Base-by-base conservation (phyloP, 1,140 invertebrate species). In the Drosophila guanche region DNA sequence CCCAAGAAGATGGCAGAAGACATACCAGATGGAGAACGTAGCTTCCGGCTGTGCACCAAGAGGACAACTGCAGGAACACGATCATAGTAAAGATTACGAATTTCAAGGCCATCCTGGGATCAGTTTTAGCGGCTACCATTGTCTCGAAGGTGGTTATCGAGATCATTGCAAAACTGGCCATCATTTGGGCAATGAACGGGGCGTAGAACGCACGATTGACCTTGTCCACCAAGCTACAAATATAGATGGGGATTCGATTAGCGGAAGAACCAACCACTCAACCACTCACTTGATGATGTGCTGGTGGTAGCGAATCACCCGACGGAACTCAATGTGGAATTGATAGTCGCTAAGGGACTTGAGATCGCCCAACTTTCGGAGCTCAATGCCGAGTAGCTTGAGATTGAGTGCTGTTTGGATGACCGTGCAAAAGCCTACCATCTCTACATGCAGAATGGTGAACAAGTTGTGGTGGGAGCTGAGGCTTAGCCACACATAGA, bases 111-210 rank as follows among this genome's bases (percentile, higher is more conserved):
- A 78, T 62, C 46, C 78, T 79, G n/a, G 68, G 76, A 68, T 90
- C 69, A 1, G 62, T 62, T 0, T 66, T n/a, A 3, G 76, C 76
- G 5, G 84, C 57, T 8, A 3, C 66, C 42, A 90, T 62, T 1
- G 81, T 73, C 51, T 90, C 81, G 41, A 90, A 90, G 5, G 79
- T 73, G 23, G 88, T 61, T 41, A 90, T 67, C 8, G 88, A 90
- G 2, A 90, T 70, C 48, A 90, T 10, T 0, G 72, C 67, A 20
- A 86, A 90, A 42, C 86, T 90, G 47, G 86, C 76, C 1, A 79
- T 55, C 54, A 90, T 57, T 45, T 90, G 88, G 2, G 76, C 54
- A 2, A 80, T 71, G 52, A 84, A 90, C 8, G 79, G 42, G 27
- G 57, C 77, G 56, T 84, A 76, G 14, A 75, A 90, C 0, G 59